Percentiles rank a stretch among this genome's conserved stretches.
phyloP scores from a whole-genome alignment of 2,113 vertebrate genomes.

The Emydocephalus ijimae region DNA sequence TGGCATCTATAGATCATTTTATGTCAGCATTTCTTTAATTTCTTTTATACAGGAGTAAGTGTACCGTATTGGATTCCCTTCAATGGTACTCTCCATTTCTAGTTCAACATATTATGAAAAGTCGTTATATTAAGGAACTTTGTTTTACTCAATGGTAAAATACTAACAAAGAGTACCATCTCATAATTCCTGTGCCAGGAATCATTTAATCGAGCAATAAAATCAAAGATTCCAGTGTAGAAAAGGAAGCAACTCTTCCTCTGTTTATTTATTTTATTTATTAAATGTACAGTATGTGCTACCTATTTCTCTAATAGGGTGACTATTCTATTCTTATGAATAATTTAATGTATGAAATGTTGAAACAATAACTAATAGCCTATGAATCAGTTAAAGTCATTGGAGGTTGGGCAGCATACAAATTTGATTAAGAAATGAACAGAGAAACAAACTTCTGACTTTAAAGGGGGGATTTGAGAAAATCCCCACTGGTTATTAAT shows the following conservation, averaged over 20 bases:
- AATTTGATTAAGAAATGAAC: not conserved
- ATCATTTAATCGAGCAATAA: not conserved
- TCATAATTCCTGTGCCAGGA: not conserved
- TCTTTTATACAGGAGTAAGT: not conserved
- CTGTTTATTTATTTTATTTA: not conserved
- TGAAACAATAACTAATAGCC: not conserved
- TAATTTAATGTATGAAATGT: not conserved
- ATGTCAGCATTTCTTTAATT: not conserved
- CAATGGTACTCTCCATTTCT: not conserved
- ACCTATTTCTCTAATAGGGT: not conserved
- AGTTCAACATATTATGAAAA: not conserved
- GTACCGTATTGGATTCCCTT: not conserved
- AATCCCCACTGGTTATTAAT: not conserved
- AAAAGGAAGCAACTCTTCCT: not conserved
- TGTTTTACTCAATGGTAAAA: not conserved
- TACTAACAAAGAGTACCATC: not conserved
- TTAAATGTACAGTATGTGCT: not conserved
- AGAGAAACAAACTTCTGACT: not conserved
- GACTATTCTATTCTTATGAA: not conserved
- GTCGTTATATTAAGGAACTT: not conserved
- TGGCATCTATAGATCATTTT: not conserved
- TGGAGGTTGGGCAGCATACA: not conserved
- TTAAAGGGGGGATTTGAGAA: not conserved
- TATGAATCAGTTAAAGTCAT: not conserved
- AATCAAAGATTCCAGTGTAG: not conserved